A percentile compares a stretch with the other conserved stretches of the same genome.
Evolutionary conservation across 2,888 invertebrate species (phyloP).

Genomic region (Polyommatus icarus): DNA sequence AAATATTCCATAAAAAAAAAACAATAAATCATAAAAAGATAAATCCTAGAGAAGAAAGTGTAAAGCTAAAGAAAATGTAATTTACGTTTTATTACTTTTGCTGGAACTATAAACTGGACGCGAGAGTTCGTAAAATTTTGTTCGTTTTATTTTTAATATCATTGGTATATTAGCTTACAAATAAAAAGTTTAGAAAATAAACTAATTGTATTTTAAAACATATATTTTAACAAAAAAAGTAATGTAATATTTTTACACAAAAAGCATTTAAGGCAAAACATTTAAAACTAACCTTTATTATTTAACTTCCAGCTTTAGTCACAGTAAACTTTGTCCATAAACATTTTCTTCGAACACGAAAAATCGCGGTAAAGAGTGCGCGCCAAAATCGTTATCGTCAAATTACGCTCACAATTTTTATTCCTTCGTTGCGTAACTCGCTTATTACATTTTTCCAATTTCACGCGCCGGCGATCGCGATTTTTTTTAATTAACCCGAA

Average conservation of each 20-base stretch:
- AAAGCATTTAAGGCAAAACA: background rate
- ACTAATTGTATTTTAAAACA: background rate
- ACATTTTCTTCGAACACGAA: constrained; percentile 36
- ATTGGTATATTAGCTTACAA: background rate
- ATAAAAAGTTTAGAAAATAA: no score
- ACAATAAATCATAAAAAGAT: background rate
- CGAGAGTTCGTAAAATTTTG: background rate
- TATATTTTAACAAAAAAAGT: background rate
- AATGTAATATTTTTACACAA: background rate
- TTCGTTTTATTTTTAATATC: background rate
- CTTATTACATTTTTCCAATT: constrained; percentile 64
- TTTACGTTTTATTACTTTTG: constrained; percentile 18
- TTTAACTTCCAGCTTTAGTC: constrained; percentile 28
- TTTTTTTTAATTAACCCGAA: constrained; percentile 36
- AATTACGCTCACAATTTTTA: constrained; percentile 53
- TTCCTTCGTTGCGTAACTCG: constrained; percentile 56
- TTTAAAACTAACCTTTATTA: constrained; percentile 15
- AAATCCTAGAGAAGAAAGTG: background rate
- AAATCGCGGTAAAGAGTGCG: constrained; percentile 43
- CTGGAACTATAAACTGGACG: constrained; percentile 11
- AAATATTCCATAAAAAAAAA: background rate
- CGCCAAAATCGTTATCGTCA: constrained; percentile 50
- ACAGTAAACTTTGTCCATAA: constrained; percentile 29
- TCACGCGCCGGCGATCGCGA: constrained; percentile 51
- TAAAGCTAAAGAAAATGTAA: constrained; percentile 19